Base-by-base conservation (phyloP, 2,888 invertebrate species). In the Acrobasis consociella region DNA sequence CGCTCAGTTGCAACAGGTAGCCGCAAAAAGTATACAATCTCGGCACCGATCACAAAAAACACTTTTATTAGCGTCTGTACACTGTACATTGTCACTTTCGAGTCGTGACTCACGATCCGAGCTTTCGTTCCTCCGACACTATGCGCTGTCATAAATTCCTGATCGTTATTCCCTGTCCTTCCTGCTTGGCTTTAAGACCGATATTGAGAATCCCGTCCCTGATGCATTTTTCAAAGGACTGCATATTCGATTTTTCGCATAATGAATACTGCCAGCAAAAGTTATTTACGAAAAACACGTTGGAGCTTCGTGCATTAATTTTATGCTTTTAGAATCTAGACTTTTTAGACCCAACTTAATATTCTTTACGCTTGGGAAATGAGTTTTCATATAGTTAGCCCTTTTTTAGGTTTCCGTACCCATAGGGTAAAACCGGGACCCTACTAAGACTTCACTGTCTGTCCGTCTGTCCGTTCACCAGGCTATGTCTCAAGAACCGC, bases 61-160 rank as follows among this genome's bases (percentile, higher is more conserved):
- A 77, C 73, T 77, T 74, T 70, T 76, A 73, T 77, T 67, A 62
- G 63, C 67, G 75, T 71, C 72, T 76, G 76, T 85, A 84, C 85
- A 71, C 77, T 7, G 31, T 31, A 78, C 80, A 82, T 67, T 86
- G 86, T 86, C 86, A 86, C 87, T 87, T 86, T 86, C 85, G 67
- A 84, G 80, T 83, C 81, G 86, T 85, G 86, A 85, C 73, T 86
- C 87, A 85, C 86, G 86, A 86, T 80, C 79, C 74, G 75, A 74
- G 83, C 82, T 83, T 81, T 83, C 83, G 79, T 78, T 78, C 81
- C 68, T 69, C 69, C 73, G 75, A 73, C 78, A 75, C 78, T 73
- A 70, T 71, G 63, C 66, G 68, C 70, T 73, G 74, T 80, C 81
- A 80, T 80, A 83, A 82, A 81, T 82, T 73, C 75, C 66, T 67